These are phyloP conservation scores for Helarctos malayanus DNA, from an alignment of 2,797 vertebrate genomes.

Conservation along the genomic window DNA sequence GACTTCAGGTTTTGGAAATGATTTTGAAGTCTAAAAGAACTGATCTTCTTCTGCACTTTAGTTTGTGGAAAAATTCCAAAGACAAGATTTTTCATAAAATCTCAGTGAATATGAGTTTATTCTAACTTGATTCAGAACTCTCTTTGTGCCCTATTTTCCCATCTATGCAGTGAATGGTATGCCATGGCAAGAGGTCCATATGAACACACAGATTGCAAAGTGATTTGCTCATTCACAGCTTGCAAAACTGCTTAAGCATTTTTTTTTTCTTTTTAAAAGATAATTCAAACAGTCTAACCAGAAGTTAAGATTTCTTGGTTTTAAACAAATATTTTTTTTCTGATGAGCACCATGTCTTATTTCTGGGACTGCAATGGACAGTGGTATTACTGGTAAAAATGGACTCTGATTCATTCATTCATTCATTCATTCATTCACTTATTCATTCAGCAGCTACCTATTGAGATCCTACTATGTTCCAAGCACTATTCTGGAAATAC, in stretches of 20 bases:
- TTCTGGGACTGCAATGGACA: background rate
- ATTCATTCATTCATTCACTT: background rate
- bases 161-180: background rate
- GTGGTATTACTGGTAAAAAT: conserved; percentile 24
- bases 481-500: conserved; percentile 22
- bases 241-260: background rate
- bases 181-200: background rate
- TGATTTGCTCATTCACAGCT: background rate
- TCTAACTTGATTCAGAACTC: background rate
- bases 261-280: conserved; percentile 47
- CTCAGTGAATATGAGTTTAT: background rate
- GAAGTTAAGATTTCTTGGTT: background rate
- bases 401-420: conserved; percentile 11
- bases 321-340: background rate
- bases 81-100: conserved; percentile 19
- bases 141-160: background rate
- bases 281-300: background rate
- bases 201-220: background rate
- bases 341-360: background rate
- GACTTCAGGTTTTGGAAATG: background rate
- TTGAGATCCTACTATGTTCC: background rate
- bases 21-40: conserved; percentile 25
- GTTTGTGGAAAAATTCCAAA: conserved; percentile 50
- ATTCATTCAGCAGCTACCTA: background rate
- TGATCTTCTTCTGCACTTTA: conserved; percentile 7